These are phyloP conservation scores for Apotomis turbidana DNA, from an alignment of 2,888 invertebrate genomes.

Conservation along the genomic window DNA sequence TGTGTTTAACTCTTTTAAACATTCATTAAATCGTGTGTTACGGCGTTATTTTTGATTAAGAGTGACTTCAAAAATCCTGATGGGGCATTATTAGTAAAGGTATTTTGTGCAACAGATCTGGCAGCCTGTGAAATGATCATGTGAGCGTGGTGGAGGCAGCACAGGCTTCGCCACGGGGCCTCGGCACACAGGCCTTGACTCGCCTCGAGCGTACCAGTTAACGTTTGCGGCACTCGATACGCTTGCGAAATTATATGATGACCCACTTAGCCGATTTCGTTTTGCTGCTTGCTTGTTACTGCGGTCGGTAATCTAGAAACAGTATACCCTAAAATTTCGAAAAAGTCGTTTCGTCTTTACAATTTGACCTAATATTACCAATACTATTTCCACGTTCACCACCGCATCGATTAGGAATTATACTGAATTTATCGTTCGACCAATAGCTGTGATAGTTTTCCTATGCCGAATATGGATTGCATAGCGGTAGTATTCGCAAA, in stretches of 20 bases:
- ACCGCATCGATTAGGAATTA: background rate
- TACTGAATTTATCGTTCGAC: background rate
- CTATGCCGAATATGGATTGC: conserved; percentile 46
- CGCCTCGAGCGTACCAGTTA: conserved; percentile 76
- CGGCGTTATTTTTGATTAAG: no score
- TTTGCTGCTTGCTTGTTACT: conserved; percentile 71
- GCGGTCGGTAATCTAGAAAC: conserved; percentile 61
- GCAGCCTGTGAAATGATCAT: conserved; percentile 12
- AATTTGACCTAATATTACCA: background rate
- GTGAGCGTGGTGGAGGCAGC: conserved; percentile 38
- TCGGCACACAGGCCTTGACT: conserved; percentile 73
- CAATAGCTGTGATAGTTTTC: conserved; percentile 46
- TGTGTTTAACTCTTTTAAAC: no score
- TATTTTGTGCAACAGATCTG: background rate
- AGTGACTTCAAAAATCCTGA: background rate
- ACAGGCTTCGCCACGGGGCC: conserved; percentile 56
- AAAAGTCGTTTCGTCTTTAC: conserved; percentile 48
- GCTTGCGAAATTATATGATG: conserved; percentile 82
- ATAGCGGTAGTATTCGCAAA: conserved; percentile 51
- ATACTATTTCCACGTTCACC: background rate
- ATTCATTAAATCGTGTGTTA: no score
- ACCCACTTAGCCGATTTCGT: conserved; percentile 80
- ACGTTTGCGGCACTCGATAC: conserved; percentile 81
- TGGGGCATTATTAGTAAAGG: background rate
- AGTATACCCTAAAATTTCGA: conserved; percentile 70